Percentiles rank a stretch among this genome's conserved stretches.
These are phyloP conservation scores for Paralvinella palmiformis DNA, from an alignment of 1,140 invertebrate genomes.

Conservation along the genomic window DNA sequence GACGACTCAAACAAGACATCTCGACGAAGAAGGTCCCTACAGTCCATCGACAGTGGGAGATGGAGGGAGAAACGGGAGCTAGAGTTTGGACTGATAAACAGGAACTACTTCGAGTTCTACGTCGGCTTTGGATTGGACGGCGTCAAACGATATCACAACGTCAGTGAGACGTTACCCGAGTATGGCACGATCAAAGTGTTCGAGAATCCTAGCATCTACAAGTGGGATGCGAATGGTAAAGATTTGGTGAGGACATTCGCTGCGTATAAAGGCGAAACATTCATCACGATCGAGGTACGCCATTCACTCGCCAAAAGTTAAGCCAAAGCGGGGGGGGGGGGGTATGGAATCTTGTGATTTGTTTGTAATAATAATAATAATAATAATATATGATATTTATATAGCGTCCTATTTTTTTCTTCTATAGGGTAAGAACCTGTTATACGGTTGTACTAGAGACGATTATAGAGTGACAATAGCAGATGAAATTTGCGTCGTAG, in stretches of 20 bases:
- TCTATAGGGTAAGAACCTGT: neutral
- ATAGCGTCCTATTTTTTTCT: too few species aligned
- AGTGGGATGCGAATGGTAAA: too few species aligned
- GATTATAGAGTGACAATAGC: neutral
- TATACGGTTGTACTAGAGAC: neutral
- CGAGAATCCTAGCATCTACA: neutral
- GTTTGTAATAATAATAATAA: too few species aligned
- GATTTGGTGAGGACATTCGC: too few species aligned
- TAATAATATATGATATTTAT: too few species aligned
- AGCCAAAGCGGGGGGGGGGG: too few species aligned
- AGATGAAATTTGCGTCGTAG: neutral
- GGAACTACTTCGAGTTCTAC: neutral
- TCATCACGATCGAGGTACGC: too few species aligned
- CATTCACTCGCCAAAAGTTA: too few species aligned
- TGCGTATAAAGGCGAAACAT: too few species aligned
- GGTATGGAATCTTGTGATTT: too few species aligned
- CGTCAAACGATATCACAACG: neutral
- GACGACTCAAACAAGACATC: neutral
- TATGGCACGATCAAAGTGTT: neutral
- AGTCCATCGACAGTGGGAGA: neutral
- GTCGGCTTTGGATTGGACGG: neutral
- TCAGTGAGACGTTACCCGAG: neutral
- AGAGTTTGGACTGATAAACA: neutral
- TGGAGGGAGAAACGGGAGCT: neutral
- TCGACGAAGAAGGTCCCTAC: neutral